Base-by-base conservation (phyloP, 2,888 invertebrate species). In the Nyleta sp. region DNA sequence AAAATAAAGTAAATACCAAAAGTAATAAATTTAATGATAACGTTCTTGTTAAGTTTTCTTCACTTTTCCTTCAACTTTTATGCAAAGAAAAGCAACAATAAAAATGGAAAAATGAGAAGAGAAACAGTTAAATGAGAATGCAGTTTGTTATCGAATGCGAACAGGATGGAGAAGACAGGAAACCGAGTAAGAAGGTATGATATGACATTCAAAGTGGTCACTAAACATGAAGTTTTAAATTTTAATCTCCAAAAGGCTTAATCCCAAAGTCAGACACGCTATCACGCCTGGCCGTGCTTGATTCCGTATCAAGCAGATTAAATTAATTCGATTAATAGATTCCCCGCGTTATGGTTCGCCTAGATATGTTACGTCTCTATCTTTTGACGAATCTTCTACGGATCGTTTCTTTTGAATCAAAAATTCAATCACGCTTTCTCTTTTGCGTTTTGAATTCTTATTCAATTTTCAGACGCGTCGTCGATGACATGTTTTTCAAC, bases 251-350 rank as follows among this genome's bases (percentile, higher is more conserved):
- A 44, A 70, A 76, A 79, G 82, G 79, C 80, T 83, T 89, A 89
- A 90, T 88, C 89, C 87, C 31, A 71, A 79, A 83, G 84, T 82
- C 84, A 83, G 83, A 83, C 82, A 86, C 85, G 89, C 80, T 85
- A 87, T 89, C 90, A 90, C 90, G 90, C 83, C 42, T 84, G 84
- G 78, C 81, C 90, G 90, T 90, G 90, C 87, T 82, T 80, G 67
- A 71, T 77, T 82, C 74, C 77, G 60, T 71, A 77, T 76, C 80
- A 74, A 68, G 78, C 83, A 87, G 90, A 87, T 90, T 90, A 89
- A 80, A 86, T 88, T 89, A 87, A 88, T 89, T 89, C 89, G 86
- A 88, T 88, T 85, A 87, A 89, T 87, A 87, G 86, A 89, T 88
- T 86, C 86, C 77, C 76, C 22, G 68, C 82, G 83, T 82, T 71